A percentile compares a stretch with the other conserved stretches of the same genome.
phyloP scores from a whole-genome alignment of 1,140 invertebrate genomes.

The Heliconius eleuchia region DNA sequence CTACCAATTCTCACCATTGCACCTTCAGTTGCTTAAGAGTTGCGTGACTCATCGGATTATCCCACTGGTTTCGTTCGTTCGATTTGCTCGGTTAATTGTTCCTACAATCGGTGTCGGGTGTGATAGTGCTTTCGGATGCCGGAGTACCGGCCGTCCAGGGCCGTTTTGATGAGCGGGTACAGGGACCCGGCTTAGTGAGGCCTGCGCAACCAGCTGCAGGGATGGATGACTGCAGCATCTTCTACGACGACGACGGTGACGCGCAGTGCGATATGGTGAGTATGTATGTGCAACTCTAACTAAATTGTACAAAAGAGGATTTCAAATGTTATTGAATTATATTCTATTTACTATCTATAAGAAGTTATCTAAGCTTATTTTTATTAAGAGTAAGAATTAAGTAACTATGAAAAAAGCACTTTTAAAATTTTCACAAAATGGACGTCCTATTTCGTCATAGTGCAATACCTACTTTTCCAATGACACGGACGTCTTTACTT shows the following conservation, averaged over 20 bases:
- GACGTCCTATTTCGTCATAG: slow-evolving; percentile 50
- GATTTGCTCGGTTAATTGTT: slow-evolving; percentile 53
- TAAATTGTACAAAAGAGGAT: background rate
- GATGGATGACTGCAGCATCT: slow-evolving; percentile 74
- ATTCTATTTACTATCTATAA: background rate
- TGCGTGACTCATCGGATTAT: slow-evolving; percentile 75
- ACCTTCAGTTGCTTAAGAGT: slow-evolving; percentile 49
- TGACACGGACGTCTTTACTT: background rate
- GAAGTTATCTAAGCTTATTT: background rate
- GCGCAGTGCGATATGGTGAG: slow-evolving; percentile 77
- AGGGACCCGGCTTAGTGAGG: slow-evolving; percentile 59
- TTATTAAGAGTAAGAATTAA: slow-evolving; percentile 38
- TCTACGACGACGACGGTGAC: slow-evolving; percentile 78
- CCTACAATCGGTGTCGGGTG: slow-evolving; percentile 48
- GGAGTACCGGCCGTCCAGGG: slow-evolving; percentile 54
- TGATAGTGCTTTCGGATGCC: slow-evolving; percentile 64
- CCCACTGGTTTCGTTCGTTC: slow-evolving; percentile 57
- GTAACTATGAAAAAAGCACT: slow-evolving; percentile 48
- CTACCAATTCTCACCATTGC: slow-evolving; percentile 40
- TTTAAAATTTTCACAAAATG: slow-evolving; percentile 56
- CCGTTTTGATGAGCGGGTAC: slow-evolving; percentile 57
- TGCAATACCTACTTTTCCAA: slow-evolving; percentile 32
- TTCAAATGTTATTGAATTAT: background rate
- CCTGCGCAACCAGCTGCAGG: slow-evolving; percentile 58
- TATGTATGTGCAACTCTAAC: slow-evolving; percentile 18